Base-by-base conservation (phyloP, 2,797 vertebrate species). In the Pipistrellus pygmaeus region DNA sequence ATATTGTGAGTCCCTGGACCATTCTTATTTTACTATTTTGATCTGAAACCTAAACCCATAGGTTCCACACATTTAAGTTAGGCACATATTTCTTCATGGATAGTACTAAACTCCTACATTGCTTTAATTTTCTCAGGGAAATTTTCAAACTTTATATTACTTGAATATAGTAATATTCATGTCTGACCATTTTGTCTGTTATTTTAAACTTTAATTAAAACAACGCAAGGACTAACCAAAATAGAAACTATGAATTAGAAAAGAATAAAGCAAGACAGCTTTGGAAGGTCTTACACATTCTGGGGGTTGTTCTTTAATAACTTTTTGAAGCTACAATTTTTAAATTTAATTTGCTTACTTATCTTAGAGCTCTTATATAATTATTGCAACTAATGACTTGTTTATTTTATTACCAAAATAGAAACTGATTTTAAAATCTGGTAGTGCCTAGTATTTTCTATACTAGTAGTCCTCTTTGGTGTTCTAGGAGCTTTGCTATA, bases 141-240 rank as follows among this genome's bases (percentile, higher is more conserved):
- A 64, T 38, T 71, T 35, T 66, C 46, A 51, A 87, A 84, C 11
- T 41, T 27, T 38, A 8, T 46, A 41, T 88, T 81, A 35, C 6
- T 44, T 93, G 51, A 88, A 77, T 77, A 80, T 55, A 81, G 8
- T n/a, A n/a, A n/a, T n/a, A n/a, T n/a, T n/a, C n/a, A n/a, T n/a
- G n/a, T n/a, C n/a, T n/a, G 46, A 91, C 41, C 23, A 64, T 66
- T 83, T 94, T 10, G 23, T 64, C 46, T 75, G 12, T 25, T 82
- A 87, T 48, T 84, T 90, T 76, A 81, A 68, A 0, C 25, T 85
- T 76, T 81, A 64, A 64, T 88, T 90, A 60, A 88, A 91, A 75
- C 1, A 81, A 21, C 30, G 15, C 21, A 81, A 66, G 84, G 27
- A 27, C 17, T 72, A 81, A 66, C 62, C 17, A 38, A 93, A 86